These are phyloP conservation scores for Drosophila mettleri DNA, from an alignment of 2,888 invertebrate genomes.

Conservation along the genomic window DNA sequence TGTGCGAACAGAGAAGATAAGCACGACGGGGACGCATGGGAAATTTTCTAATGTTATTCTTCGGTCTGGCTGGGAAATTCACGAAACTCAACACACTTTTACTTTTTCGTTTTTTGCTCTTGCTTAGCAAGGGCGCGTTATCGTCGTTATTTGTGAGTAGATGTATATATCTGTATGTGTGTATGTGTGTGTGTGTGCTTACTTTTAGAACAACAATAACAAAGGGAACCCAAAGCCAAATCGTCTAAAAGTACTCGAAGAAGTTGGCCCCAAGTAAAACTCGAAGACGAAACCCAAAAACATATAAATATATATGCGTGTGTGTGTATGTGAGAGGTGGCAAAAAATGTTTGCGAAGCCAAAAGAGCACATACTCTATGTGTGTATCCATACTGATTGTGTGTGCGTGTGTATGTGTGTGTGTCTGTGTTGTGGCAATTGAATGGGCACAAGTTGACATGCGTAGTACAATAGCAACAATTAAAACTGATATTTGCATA, in stretches of 20 bases:
- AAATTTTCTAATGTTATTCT: constrained; percentile 68
- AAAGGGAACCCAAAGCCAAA: constrained; percentile 56
- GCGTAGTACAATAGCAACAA: constrained; percentile 77
- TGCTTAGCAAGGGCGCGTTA: constrained; percentile 48
- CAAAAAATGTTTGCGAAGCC: constrained; percentile 51
- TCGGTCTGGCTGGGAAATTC: constrained; percentile 61
- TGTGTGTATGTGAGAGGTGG: constrained; percentile 33
- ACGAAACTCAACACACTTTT: constrained; percentile 78
- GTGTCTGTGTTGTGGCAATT: constrained; percentile 54
- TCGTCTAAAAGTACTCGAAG: constrained; percentile 43
- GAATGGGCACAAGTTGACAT: constrained; percentile 75
- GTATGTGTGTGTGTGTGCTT: constrained; percentile 19
- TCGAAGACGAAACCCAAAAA: constrained; percentile 25
- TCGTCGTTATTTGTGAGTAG: constrained; percentile 13
- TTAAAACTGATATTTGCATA: constrained; percentile 73
- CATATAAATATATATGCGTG: not conserved
- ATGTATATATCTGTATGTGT: constrained; percentile 1
- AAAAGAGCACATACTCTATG: constrained; percentile 16
- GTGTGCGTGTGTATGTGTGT: constrained; percentile 10
- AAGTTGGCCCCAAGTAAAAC: constrained; percentile 44
- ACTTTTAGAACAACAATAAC: constrained; percentile 61
- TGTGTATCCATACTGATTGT: constrained; percentile 13
- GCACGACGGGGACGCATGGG: constrained; percentile 63
- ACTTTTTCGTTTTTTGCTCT: constrained; percentile 62
- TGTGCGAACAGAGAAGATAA: constrained; percentile 45